Evolutionary conservation across 2,888 invertebrate genomes (phyloP), one percentile per base, ranked within the genome.

Genomic region (Drosophila emarginata): DNA sequence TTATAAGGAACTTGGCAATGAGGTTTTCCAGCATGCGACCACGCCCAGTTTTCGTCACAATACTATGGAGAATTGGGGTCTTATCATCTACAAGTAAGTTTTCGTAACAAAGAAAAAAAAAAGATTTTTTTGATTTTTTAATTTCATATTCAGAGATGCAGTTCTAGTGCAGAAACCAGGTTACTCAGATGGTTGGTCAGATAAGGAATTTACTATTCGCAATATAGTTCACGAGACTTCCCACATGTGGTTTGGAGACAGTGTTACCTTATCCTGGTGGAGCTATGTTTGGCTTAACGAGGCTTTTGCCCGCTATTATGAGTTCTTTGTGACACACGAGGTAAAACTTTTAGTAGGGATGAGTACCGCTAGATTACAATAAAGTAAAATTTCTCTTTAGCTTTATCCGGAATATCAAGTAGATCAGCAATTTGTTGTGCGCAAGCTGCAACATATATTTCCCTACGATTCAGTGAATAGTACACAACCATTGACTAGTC

Each of bases 21-120:
- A 94, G 0, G 95, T 96, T 81, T 92, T 97, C 80, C 96, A 97
- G 88, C 94, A 96, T 77, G 94, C 96, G 2, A 96, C 96, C 0
- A 93, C 97, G 54, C 95, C 96, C 0, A 95, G 96, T 80, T 97
- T 97, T 91, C 93, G 94, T 0, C 95, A 95, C 61, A 95, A 94
- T 15, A 95, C 97, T 64, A 97, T 97, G 97, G 97, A 97, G 89
- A 97, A 97, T 89, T 97, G 97, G 97, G 97, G 97, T 1, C 92
- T 97, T 4, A 93, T 97, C 12, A 96, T 96, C 2, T 97, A 96
- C 91, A 94, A 94, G 95, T 95, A 90, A 93, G 93, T 0, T 14
- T 0, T 11, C 1, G 0, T 26, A 4, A 2, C 9, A 21, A 9
- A 21, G 28, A 9, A 40, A 1, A 18, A 18, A 6, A 5, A 26